Percentiles rank a stretch among this genome's conserved stretches.
phyloP scores from a whole-genome alignment of 1,140 invertebrate genomes.

The Drosophila pachea region DNA sequence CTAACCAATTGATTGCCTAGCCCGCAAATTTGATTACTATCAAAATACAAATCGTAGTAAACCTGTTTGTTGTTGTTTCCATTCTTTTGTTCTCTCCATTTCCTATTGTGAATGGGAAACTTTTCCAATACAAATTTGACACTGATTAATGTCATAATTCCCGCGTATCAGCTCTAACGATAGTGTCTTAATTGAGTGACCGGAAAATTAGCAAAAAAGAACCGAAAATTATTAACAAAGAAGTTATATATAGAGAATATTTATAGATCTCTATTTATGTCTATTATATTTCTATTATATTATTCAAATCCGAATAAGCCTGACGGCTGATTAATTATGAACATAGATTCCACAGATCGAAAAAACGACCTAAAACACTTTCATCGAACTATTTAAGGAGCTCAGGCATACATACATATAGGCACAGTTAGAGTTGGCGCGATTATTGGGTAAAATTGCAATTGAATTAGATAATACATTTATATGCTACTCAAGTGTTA shows the following conservation, averaged over 20 bases:
- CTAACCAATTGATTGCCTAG: slow-evolving; percentile 25
- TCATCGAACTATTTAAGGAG: no score
- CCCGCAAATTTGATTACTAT: slow-evolving; percentile 22
- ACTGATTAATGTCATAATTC: slow-evolving; percentile 40
- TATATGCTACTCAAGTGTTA: no score
- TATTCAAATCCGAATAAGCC: no score
- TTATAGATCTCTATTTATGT: not conserved
- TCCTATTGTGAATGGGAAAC: slow-evolving; percentile 13
- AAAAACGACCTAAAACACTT: no score
- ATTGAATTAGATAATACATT: no score
- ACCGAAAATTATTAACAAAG: slow-evolving; percentile 1
- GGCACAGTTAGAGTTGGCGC: no score
- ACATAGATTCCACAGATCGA: not conserved
- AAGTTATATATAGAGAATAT: not conserved
- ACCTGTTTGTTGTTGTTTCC: slow-evolving; percentile 9
- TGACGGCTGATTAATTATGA: no score
- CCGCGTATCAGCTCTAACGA: slow-evolving; percentile 8
- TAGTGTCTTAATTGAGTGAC: slow-evolving; percentile 7
- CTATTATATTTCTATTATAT: not conserved
- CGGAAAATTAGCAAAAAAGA: slow-evolving; percentile 2
- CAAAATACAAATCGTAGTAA: slow-evolving; percentile 4
- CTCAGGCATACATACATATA: no score
- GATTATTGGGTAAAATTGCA: no score
- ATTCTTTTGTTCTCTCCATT: not conserved
- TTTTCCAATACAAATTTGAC: slow-evolving; percentile 32